Base-by-base conservation (phyloP, 2,797 vertebrate genomes). In the Corythornis leucogaster region DNA sequence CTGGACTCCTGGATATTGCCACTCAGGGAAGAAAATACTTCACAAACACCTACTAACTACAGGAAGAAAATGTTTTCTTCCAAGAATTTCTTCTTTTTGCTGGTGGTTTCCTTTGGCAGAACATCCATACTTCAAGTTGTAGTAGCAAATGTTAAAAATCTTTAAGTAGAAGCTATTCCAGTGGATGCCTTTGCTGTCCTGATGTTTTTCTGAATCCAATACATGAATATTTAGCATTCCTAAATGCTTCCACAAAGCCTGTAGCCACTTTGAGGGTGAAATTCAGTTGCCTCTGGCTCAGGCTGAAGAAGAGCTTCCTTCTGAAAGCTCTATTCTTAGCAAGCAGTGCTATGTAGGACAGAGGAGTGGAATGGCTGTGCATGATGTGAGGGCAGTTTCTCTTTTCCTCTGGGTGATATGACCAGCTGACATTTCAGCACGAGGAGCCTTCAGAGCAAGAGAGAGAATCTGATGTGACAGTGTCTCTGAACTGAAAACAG, bases 391-490 rank as follows among this genome's bases (percentile, higher is more conserved):
- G 94, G 89, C 89, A 92, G 87, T 92, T 91, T 94, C 75, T 84
- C 91, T 90, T 91, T 92, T 84, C 94, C 94, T 95, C 64, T 75
- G 90, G 90, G 93, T 92, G 71, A 13, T 87, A 25, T 35, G 75
- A 92, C 86, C 88, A 91, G 84, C 85, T 91, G 93, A 94, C 94
- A 94, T 96, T 96, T 96, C 92, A 93, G 71, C 80, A 75, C 54
- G 63, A 90, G 85, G 79, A 95, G 80, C 71, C 71, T 96, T 96
- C 94, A 93, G 71, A 94, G 83, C 90, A 89, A 43, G 75, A 50
- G 9, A 75, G 75, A 69, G 75, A 91, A 96, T 93, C 8, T 58
- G 80, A 93, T 93, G 91, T 96, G 95, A 96, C 95, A 93, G 88
- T 76, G 64, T 90, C 64, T 90, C 87, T 80, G 86, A 94, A 91